These are phyloP conservation scores for Epinephelus malabaricus DNA, from an alignment of 2,797 vertebrate species.

Conservation along the genomic window DNA sequence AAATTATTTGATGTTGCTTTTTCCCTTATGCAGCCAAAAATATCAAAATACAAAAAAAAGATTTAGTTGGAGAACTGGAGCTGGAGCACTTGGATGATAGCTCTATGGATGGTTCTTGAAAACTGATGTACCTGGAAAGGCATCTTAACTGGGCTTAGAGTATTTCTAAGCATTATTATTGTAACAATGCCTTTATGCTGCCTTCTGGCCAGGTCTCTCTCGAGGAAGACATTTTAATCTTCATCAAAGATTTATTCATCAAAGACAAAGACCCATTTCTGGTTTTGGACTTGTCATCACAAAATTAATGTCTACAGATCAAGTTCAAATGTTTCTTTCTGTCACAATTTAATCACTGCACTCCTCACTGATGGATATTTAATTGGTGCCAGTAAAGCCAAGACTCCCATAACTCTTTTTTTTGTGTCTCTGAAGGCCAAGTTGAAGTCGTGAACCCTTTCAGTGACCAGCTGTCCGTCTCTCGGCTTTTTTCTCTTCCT, in stretches of 20 bases:
- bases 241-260: not conserved
- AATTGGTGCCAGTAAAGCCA: constrained; percentile 56
- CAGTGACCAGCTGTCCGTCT: constrained; percentile 68
- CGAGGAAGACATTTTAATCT: not conserved
- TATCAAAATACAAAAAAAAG: constrained; percentile 1
- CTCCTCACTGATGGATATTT: constrained; percentile 57
- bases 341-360: constrained; percentile 47
- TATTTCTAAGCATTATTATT: not conserved
- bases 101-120: not conserved
- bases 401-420: constrained; percentile 50
- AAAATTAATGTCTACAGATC: constrained; percentile 47
- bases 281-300: constrained; percentile 16
- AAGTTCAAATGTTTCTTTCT: constrained; percentile 60
- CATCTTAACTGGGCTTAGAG: not conserved
- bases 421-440: constrained; percentile 78
- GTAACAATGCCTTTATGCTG: not conserved
- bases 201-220: not conserved
- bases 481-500: constrained; percentile 54
- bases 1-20: not conserved
- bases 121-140: not conserved
- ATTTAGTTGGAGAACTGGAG: constrained; percentile 9
- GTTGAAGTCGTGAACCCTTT: constrained; percentile 78
- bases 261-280: constrained; percentile 24
- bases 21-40: not conserved
- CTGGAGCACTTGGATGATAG: not conserved